Conservation (phyloP, 2,888 invertebrate genomes). For the Erebia ligea region DNA sequence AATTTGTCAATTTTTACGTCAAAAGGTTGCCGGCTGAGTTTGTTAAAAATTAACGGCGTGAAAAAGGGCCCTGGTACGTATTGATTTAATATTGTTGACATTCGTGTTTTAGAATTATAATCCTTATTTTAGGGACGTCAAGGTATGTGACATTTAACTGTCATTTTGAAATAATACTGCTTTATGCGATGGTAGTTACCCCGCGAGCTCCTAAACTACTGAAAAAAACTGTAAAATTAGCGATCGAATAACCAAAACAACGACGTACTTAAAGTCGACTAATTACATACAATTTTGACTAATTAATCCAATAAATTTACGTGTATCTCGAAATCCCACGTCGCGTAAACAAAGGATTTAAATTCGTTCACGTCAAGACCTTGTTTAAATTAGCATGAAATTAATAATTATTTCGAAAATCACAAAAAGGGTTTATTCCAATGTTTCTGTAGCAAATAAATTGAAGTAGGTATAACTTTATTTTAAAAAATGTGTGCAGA, state of each 20-base stretch:
- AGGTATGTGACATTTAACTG: too few relatives aligned
- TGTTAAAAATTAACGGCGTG: too few relatives aligned
- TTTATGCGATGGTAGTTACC: too few relatives aligned
- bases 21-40: too few relatives aligned
- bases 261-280: conserved; percentile 39
- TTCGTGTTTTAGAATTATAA: too few relatives aligned
- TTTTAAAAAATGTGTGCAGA: background rate
- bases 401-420: conserved; percentile 11
- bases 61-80: too few relatives aligned
- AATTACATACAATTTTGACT: conserved; percentile 48
- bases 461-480: conserved; percentile 1
- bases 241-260: conserved; percentile 35
- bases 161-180: too few relatives aligned
- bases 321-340: conserved; percentile 50
- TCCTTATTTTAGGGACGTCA: too few relatives aligned
- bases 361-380: conserved; percentile 23
- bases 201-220: background rate
- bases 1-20: too few relatives aligned
- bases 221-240: conserved; percentile 35
- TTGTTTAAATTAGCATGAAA: conserved; percentile 22
- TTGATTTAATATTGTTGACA: too few relatives aligned
- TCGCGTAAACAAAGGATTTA: conserved; percentile 49
- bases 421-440: conserved; percentile 5
- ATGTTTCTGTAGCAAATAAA: conserved; percentile 4
- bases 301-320: conserved; percentile 51